A percentile compares a stretch with the other conserved stretches of the same genome.
These are phyloP conservation scores for Trachymyrmex septentrionalis DNA, from an alignment of 1,140 invertebrate species.

Conservation along the genomic window DNA sequence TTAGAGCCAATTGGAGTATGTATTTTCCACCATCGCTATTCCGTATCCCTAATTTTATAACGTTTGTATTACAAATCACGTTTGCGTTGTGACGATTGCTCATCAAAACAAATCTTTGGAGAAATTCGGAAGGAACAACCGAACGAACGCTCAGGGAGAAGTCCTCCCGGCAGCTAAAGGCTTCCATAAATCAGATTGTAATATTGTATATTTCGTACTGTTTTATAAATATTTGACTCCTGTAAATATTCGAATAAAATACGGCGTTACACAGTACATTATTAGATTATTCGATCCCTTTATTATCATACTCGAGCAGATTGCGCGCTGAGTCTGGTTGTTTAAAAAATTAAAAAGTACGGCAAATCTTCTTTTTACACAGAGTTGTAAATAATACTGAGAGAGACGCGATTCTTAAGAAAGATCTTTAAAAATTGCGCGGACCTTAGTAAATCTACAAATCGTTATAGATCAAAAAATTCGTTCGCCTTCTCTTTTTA, in stretches of 20 bases:
- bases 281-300: conserved; percentile 27
- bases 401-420: conserved; percentile 33
- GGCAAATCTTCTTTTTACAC: conserved; percentile 21
- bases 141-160: background rate
- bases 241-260: conserved; percentile 64
- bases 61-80: background rate
- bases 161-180: background rate
- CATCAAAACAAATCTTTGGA: background rate
- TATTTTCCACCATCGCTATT: background rate
- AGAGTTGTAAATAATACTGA: conserved; percentile 58
- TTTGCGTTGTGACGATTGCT: background rate
- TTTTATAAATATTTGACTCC: conserved; percentile 42
- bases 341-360: conserved; percentile 44
- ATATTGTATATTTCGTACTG: conserved; percentile 52
- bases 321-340: conserved; percentile 7
- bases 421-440: conserved; percentile 34
- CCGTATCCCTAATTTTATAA: background rate
- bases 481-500: conserved; percentile 3
- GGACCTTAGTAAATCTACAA: conserved; percentile 36
- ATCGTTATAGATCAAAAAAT: conserved; percentile 47
- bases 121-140: background rate
- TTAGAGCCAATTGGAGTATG: background rate
- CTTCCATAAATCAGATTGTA: background rate
- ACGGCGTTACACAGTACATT: background rate
- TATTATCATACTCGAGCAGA: conserved; percentile 35